phyloP scores from a whole-genome alignment of 2,888 invertebrate genomes.

The Dione vanillae region DNA sequence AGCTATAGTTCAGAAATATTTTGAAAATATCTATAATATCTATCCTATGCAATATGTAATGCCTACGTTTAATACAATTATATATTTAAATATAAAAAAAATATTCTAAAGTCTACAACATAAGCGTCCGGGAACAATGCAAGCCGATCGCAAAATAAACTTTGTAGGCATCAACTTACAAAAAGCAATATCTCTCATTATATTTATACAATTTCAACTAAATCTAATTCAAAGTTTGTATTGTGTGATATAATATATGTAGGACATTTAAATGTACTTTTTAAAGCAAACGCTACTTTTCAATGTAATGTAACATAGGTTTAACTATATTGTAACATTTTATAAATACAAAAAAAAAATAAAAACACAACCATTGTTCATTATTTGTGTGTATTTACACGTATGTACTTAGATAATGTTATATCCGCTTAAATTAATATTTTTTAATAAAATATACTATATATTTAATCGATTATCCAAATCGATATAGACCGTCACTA shows the following conservation, averaged over 20 bases:
- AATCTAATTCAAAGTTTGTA: constrained; percentile 6
- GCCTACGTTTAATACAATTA: neutral
- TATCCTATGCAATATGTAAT: neutral
- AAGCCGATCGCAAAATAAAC: constrained; percentile 42
- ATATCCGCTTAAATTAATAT: neutral
- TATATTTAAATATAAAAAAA: constrained; percentile 16
- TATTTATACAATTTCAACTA: constrained; percentile 1
- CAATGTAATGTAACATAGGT: neutral
- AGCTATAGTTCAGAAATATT: constrained; percentile 53
- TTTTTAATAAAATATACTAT: neutral
- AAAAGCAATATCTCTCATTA: constrained; percentile 20
- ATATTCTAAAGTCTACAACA: constrained; percentile 32
- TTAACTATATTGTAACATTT: neutral
- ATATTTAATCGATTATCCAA: neutral
- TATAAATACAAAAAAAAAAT: neutral
- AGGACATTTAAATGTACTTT: neutral
- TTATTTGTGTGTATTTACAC: constrained; percentile 11
- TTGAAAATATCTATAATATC: constrained; percentile 12
- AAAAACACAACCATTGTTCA: neutral
- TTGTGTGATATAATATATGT: neutral
- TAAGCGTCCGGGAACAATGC: constrained; percentile 28
- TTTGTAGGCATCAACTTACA: constrained; percentile 31
- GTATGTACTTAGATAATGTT: neutral
- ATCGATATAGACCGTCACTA: constrained; percentile 21
- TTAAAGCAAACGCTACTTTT: neutral